Conservation (phyloP, 2,888 invertebrate genomes). For the Acronicta alni region DNA sequence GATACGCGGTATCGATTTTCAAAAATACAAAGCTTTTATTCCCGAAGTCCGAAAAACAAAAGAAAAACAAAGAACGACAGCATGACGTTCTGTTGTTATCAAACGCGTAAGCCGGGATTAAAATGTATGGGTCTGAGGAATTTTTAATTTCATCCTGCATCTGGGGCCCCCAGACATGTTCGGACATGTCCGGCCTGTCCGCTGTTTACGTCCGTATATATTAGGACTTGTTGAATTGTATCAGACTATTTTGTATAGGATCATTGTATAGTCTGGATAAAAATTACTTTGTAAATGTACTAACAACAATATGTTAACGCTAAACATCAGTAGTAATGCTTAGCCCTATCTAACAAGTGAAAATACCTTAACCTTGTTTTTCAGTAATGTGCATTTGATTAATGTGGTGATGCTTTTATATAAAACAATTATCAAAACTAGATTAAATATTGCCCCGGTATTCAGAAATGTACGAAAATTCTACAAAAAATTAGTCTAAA, state of each 20-base stretch:
- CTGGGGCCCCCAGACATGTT: slow-evolving; percentile 17
- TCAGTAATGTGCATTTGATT: too few species aligned
- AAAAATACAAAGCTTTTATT: slow-evolving; percentile 1
- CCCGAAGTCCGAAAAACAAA: slow-evolving; percentile 5
- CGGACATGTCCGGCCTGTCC: slow-evolving; percentile 23
- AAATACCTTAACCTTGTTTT: too few species aligned
- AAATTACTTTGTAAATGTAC: too few species aligned
- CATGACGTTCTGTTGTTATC: slow-evolving; percentile 30
- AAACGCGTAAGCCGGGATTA: slow-evolving; percentile 33
- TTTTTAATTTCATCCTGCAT: slow-evolving; percentile 50
- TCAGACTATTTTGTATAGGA: slow-evolving; percentile 19
- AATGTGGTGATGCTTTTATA: too few species aligned
- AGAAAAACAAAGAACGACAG: neutral
- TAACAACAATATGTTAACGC: too few species aligned
- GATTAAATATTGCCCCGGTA: too few species aligned
- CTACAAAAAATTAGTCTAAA: too few species aligned
- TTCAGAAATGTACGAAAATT: too few species aligned
- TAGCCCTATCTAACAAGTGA: too few species aligned
- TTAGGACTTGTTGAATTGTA: slow-evolving; percentile 27
- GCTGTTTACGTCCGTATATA: slow-evolving; percentile 20
- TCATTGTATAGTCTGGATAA: slow-evolving; percentile 11
- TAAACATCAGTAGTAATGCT: too few species aligned
- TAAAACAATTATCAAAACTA: too few species aligned
- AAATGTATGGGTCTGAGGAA: slow-evolving; percentile 50
- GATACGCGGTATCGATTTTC: neutral